Conservation (phyloP, 23 tunicate species). For the Halocynthia roretzi region DNA sequence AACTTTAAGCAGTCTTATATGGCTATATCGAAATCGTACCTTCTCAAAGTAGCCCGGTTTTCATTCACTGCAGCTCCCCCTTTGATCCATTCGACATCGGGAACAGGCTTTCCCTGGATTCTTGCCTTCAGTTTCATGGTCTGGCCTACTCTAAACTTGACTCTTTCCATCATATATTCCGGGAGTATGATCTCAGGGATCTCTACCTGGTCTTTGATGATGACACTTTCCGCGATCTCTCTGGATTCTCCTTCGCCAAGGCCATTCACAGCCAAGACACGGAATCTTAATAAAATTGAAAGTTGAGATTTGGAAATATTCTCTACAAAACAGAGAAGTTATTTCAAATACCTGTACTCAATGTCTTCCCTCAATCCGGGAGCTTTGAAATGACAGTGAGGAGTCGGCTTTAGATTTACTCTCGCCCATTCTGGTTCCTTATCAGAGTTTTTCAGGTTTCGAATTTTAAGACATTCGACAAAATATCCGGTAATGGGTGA, state of each 20-base stretch:
- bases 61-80: slow-evolving; percentile 43
- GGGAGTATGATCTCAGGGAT: slow-evolving; percentile 58
- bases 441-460: neutral
- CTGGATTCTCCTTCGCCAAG: slow-evolving; percentile 73
- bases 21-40: neutral
- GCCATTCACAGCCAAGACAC: slow-evolving; percentile 75
- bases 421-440: slow-evolving; percentile 49
- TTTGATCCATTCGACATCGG: slow-evolving; percentile 74
- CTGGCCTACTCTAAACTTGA: slow-evolving; percentile 79
- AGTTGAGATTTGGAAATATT: neutral
- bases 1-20: too few species aligned
- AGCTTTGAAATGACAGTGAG: slow-evolving; percentile 35
- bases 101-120: slow-evolving; percentile 70
- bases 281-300: slow-evolving; percentile 14
- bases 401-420: slow-evolving; percentile 40
- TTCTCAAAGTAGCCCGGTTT: neutral
- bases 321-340: neutral
- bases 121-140: slow-evolving; percentile 68
- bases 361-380: slow-evolving; percentile 64
- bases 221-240: slow-evolving; percentile 37
- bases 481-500: slow-evolving; percentile 68
- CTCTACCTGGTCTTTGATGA: slow-evolving; percentile 69
- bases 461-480: slow-evolving; percentile 50
- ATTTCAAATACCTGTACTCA: slow-evolving; percentile 31
- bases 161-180: slow-evolving; percentile 43